Evolutionary conservation across 2,797 vertebrate genomes (phyloP).

Genomic region (Liasis olivaceus): DNA sequence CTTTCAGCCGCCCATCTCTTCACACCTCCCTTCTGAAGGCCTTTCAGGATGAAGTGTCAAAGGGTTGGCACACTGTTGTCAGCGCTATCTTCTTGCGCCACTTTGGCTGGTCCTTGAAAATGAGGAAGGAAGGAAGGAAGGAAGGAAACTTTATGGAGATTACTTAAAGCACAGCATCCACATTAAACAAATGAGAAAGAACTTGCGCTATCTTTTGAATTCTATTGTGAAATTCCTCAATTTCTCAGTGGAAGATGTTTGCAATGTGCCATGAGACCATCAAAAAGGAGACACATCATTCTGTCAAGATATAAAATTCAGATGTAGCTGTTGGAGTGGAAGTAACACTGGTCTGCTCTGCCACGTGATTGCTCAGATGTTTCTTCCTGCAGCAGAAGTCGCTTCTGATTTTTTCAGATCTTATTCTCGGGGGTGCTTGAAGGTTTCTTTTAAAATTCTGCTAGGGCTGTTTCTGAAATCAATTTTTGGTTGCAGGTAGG

Average conservation of each 20-base stretch:
- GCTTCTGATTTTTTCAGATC: neutral
- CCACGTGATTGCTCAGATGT: neutral
- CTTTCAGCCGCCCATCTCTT: neutral
- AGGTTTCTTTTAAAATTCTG: neutral
- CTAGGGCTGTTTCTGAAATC: neutral
- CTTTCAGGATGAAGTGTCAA: conserved; percentile 11
- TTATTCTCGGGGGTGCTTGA: neutral
- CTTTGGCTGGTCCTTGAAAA: neutral
- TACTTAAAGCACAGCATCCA: neutral
- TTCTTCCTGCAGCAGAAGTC: neutral
- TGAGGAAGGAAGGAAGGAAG: too few relatives aligned
- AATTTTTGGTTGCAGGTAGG: neutral
- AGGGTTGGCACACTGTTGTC: conserved; percentile 10
- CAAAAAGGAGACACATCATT: neutral
- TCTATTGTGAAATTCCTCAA: neutral
- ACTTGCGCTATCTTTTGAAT: neutral
- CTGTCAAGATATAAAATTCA: neutral
- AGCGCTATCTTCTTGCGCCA: neutral
- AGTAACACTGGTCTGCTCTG: neutral
- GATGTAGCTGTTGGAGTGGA: neutral
- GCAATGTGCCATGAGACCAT: neutral
- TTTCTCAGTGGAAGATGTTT: neutral
- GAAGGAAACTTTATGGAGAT: too few relatives aligned
- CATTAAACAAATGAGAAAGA: neutral
- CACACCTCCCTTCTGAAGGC: conserved; percentile 12